These are phyloP conservation scores for Schizopygopsis pylzovi DNA, from an alignment of 2,797 vertebrate genomes.

Conservation along the genomic window DNA sequence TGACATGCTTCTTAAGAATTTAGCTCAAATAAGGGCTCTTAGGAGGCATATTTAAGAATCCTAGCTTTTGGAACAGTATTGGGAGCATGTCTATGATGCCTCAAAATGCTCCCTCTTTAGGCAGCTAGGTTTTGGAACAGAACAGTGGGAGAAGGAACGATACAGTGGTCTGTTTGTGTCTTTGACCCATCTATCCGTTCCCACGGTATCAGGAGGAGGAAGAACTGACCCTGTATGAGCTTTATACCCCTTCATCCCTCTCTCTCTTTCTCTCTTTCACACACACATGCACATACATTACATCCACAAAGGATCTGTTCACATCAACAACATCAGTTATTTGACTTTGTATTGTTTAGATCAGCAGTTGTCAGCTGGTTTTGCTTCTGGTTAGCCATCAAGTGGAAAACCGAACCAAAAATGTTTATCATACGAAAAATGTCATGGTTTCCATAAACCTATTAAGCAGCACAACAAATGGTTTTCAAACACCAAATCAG, in stretches of 20 bases:
- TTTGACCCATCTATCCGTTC: constrained; percentile 56
- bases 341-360: constrained; percentile 14
- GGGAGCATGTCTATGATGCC: neutral
- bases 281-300: constrained; percentile 9
- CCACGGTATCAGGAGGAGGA: constrained; percentile 44
- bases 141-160: neutral
- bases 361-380: constrained; percentile 16
- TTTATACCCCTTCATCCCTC: constrained; percentile 10
- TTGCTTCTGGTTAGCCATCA: neutral
- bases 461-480: neutral
- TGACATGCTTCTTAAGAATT: neutral
- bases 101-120: constrained; percentile 2
- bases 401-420: neutral
- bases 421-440: neutral
- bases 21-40: neutral
- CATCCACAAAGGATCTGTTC: constrained; percentile 26
- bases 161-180: constrained; percentile 44
- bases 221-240: constrained; percentile 39
- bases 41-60: neutral
- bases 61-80: neutral
- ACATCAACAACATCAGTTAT: constrained; percentile 27
- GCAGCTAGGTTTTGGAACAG: constrained; percentile 18
- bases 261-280: neutral
- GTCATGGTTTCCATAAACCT: neutral
- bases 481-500: neutral